Conservation (phyloP, 2,888 invertebrate species). For the Eulithis prunata region DNA sequence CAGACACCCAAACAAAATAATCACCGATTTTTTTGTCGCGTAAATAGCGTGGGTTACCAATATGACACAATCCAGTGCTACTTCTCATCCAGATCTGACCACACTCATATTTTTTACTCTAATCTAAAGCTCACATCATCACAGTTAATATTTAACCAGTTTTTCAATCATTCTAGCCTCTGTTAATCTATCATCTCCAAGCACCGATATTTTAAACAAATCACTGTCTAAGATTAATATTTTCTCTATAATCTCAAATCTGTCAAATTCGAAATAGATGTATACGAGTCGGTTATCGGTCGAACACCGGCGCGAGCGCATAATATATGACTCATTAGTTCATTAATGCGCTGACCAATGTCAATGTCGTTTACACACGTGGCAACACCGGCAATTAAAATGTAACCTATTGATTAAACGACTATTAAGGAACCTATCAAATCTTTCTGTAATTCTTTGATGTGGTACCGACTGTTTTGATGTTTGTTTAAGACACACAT, state of each 20-base stretch:
- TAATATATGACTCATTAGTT: slow-evolving; percentile 57
- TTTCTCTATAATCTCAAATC: slow-evolving; percentile 10
- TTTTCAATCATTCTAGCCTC: slow-evolving; percentile 8
- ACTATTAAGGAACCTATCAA: slow-evolving; percentile 28
- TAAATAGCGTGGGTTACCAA: neutral
- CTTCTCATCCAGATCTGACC: slow-evolving; percentile 13
- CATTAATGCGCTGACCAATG: slow-evolving; percentile 61
- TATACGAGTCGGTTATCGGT: slow-evolving; percentile 34
- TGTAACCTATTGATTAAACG: slow-evolving; percentile 45
- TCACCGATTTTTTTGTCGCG: no score
- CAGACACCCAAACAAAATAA: no score
- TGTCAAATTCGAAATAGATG: slow-evolving; percentile 19
- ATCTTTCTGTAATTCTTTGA: slow-evolving; percentile 33
- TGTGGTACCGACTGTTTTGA: slow-evolving; percentile 14
- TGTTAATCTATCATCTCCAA: slow-evolving; percentile 10
- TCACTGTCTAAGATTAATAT: slow-evolving; percentile 11
- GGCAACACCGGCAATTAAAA: slow-evolving; percentile 35
- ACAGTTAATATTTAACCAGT: neutral
- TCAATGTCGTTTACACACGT: slow-evolving; percentile 59
- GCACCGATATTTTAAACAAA: no score
- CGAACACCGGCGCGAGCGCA: slow-evolving; percentile 40
- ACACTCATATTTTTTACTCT: slow-evolving; percentile 9
- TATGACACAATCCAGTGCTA: slow-evolving; percentile 1
- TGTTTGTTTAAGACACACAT: slow-evolving; percentile 3
- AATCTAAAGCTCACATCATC: neutral